Conservation (phyloP, 2,888 invertebrate genomes). For the Megamerina dolium region DNA sequence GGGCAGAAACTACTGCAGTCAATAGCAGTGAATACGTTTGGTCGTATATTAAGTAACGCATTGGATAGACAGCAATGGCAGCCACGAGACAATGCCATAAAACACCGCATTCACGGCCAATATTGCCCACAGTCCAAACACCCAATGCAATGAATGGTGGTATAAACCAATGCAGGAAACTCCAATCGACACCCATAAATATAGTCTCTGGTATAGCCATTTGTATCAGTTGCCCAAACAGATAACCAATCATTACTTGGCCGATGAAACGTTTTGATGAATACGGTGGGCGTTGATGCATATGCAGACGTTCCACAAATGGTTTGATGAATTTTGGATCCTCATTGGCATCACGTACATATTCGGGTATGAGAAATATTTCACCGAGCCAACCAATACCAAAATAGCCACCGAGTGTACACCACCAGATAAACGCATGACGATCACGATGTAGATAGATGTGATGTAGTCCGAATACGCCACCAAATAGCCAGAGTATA, state of each 20-base stretch:
- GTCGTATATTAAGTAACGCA: slow-evolving; percentile 68
- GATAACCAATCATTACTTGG: slow-evolving; percentile 69
- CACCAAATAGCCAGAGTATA: slow-evolving; percentile 80
- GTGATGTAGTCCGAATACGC: slow-evolving; percentile 84
- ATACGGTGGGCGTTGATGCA: slow-evolving; percentile 72
- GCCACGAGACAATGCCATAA: slow-evolving; percentile 64
- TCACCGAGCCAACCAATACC: slow-evolving; percentile 85
- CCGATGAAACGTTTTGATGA: slow-evolving; percentile 72
- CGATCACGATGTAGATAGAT: slow-evolving; percentile 82
- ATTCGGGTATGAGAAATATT: slow-evolving; percentile 74
- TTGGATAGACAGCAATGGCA: slow-evolving; percentile 61
- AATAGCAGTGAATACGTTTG: slow-evolving; percentile 65
- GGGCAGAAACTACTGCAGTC: slow-evolving; percentile 61
- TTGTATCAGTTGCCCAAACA: slow-evolving; percentile 71
- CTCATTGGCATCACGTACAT: slow-evolving; percentile 76
- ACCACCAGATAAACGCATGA: slow-evolving; percentile 88
- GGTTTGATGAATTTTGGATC: slow-evolving; percentile 62
- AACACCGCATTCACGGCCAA: slow-evolving; percentile 73
- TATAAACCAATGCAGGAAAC: slow-evolving; percentile 64
- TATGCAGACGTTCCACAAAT: slow-evolving; percentile 58
- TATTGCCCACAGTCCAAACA: slow-evolving; percentile 85
- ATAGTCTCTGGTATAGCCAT: slow-evolving; percentile 72
- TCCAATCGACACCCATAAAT: slow-evolving; percentile 64
- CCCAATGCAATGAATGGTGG: slow-evolving; percentile 72
- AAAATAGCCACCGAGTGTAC: slow-evolving; percentile 74